phyloP scores from a whole-genome alignment of 2,888 invertebrate species.

The Tigriopus californicus region DNA sequence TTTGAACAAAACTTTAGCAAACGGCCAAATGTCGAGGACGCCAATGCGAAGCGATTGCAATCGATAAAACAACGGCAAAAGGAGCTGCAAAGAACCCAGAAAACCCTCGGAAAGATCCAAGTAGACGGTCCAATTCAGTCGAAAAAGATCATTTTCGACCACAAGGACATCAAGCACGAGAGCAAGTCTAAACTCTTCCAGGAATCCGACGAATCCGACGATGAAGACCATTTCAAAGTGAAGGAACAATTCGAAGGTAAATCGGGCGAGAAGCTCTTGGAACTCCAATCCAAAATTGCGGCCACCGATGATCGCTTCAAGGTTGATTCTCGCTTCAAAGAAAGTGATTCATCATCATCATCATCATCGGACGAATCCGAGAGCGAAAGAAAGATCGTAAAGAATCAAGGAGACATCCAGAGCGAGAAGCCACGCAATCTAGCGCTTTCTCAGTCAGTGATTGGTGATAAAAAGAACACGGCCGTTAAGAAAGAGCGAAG shows the following conservation, averaged over 20 bases:
- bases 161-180: background rate
- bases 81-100: background rate
- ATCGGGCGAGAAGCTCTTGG: background rate
- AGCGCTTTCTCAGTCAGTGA: too few species aligned
- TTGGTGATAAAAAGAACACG: background rate
- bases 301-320: constrained; percentile 2
- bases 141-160: background rate
- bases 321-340: background rate
- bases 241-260: background rate
- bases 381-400: background rate
- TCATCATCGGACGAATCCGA: background rate
- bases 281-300: background rate
- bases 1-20: too few species aligned
- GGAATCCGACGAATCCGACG: background rate
- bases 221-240: constrained; percentile 5
- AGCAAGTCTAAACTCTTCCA: background rate
- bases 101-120: background rate
- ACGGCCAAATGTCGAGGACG: background rate
- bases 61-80: background rate
- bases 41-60: background rate
- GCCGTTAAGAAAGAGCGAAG: too few species aligned
- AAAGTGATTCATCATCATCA: background rate
- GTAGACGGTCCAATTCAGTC: background rate
- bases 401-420: background rate
- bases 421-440: too few species aligned